These are phyloP conservation scores for Cranoglanis bouderius DNA, from an alignment of 2,113 vertebrate species.

Conservation along the genomic window DNA sequence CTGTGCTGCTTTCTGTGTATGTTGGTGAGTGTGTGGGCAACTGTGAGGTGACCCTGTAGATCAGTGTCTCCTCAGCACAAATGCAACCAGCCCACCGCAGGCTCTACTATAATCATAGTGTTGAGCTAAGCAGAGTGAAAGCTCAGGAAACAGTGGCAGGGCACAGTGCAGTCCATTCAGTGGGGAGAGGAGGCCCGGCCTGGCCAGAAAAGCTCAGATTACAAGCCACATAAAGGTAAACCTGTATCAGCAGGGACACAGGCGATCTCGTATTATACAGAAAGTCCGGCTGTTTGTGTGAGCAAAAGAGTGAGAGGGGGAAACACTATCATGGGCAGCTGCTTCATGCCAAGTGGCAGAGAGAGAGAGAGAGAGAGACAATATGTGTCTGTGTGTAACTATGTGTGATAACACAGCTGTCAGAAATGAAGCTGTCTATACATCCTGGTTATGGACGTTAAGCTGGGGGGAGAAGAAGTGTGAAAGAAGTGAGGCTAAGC, in stretches of 20 bases:
- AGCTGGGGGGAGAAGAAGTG: background rate
- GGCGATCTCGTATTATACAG: constrained; percentile 47
- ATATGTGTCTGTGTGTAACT: constrained; percentile 20
- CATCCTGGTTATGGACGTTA: constrained; percentile 36
- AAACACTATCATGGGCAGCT: constrained; percentile 38
- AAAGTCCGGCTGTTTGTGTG: constrained; percentile 50
- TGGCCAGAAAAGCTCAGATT: constrained; percentile 60
- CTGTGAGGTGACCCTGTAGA: constrained; percentile 55
- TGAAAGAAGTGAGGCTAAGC: background rate
- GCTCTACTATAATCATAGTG: constrained; percentile 58
- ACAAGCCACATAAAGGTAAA: constrained; percentile 58
- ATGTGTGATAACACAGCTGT: constrained; percentile 13
- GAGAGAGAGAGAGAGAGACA: background rate
- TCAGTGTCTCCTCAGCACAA: constrained; percentile 51
- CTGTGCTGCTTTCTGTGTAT: constrained; percentile 42
- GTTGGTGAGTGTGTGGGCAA: constrained; percentile 54
- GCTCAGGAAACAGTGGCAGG: constrained; percentile 53
- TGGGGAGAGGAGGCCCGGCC: constrained; percentile 30
- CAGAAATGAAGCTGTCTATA: constrained; percentile 40
- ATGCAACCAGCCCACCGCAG: constrained; percentile 36
- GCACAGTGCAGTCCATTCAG: constrained; percentile 47
- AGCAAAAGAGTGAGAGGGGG: constrained; percentile 5
- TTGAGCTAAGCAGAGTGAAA: constrained; percentile 61
- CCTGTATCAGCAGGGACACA: constrained; percentile 60
- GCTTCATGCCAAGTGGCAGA: background rate